A percentile compares a stretch with the other conserved stretches of the same genome.
Conservation (phyloP, 2,888 invertebrate genomes). For the Zygogramma bicolorata region DNA sequence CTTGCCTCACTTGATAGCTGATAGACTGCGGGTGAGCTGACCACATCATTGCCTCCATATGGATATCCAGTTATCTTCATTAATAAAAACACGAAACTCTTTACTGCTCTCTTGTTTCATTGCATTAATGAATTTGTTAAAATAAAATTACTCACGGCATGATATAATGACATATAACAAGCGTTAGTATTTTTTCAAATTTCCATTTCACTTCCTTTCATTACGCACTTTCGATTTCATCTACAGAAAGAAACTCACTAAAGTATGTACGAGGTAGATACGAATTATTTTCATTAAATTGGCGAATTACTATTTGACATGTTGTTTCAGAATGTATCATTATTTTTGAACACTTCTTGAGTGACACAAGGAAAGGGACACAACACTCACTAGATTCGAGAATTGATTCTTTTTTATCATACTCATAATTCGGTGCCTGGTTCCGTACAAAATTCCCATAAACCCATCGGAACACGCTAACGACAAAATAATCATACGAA, state of each 20-base stretch:
- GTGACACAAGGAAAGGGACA: too few relatives aligned
- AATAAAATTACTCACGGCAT: not conserved
- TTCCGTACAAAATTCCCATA: not conserved
- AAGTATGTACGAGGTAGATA: too few relatives aligned
- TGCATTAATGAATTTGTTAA: slow-evolving; percentile 5
- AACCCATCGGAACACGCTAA: not conserved
- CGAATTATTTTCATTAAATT: too few relatives aligned
- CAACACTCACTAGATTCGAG: too few relatives aligned
- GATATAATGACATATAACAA: not conserved
- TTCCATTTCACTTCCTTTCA: not conserved
- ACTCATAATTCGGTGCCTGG: not conserved
- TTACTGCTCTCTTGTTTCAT: not conserved
- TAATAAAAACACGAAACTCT: slow-evolving; percentile 10
- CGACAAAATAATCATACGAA: slow-evolving; percentile 10
- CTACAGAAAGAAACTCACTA: not conserved
- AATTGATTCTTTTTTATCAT: too few relatives aligned
- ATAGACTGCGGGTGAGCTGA: slow-evolving; percentile 36
- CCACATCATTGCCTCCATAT: slow-evolving; percentile 8
- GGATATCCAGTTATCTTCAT: slow-evolving; percentile 10
- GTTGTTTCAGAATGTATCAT: too few relatives aligned
- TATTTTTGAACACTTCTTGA: too few relatives aligned
- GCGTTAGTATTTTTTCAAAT: not conserved
- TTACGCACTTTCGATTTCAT: not conserved
- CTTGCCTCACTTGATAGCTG: slow-evolving; percentile 42
- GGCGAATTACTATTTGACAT: too few relatives aligned